Conservation (phyloP, 2,888 invertebrate species). For the Conistra vaccinii region DNA sequence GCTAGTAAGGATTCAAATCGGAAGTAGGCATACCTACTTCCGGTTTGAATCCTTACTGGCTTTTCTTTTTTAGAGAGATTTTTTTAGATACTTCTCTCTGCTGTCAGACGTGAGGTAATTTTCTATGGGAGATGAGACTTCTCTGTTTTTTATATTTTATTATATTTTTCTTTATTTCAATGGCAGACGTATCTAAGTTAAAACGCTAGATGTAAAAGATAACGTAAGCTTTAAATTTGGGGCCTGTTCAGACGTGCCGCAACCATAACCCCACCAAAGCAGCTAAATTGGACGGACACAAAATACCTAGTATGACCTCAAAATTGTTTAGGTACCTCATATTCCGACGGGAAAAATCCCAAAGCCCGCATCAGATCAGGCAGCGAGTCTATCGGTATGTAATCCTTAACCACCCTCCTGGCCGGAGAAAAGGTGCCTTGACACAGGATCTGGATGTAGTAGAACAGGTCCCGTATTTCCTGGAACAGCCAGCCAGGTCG, state of each 20-base stretch:
- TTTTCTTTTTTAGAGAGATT: too few species aligned
- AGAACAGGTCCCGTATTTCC: constrained; percentile 94
- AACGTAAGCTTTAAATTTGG: not conserved
- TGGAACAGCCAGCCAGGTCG: constrained; percentile 93
- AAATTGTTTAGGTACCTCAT: constrained; percentile 89
- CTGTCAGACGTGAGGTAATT: too few species aligned
- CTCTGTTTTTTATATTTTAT: too few species aligned
- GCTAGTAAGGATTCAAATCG: too few species aligned
- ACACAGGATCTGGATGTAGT: constrained; percentile 94
- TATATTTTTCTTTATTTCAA: too few species aligned
- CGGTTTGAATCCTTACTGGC: too few species aligned
- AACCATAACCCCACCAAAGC: not conserved
- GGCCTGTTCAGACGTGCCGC: not conserved
- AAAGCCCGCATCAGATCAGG: constrained; percentile 94
- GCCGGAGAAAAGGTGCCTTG: constrained; percentile 93
- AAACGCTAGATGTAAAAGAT: too few species aligned
- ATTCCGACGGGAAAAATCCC: constrained; percentile 94
- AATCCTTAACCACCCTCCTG: constrained; percentile 91
- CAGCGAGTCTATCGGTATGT: constrained; percentile 92
- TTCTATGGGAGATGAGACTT: too few species aligned
- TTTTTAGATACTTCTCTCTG: too few species aligned
- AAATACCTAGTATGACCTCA: not conserved
- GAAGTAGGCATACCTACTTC: too few species aligned
- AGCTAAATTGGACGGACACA: not conserved
- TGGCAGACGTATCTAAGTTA: too few species aligned